Base-by-base conservation (phyloP, 1,140 invertebrate genomes). In the Aphelenchoides besseyi region DNA sequence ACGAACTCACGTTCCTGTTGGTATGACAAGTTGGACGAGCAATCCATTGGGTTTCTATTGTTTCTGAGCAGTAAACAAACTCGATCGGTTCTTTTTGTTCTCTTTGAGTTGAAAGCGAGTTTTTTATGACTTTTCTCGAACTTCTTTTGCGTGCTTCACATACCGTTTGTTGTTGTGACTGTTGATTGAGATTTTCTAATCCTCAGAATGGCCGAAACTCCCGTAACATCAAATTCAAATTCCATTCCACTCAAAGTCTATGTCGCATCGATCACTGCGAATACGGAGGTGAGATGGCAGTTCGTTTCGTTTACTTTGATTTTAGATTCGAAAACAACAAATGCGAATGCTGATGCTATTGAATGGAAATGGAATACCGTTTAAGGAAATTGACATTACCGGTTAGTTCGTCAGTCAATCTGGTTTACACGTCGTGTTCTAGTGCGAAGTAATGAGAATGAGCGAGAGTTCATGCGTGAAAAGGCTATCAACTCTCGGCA, bases 271-370 rank as follows among this genome's bases (percentile, higher is more conserved):
- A 29, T 66, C 12, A 66, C 63, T 1, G 16, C 63, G 1, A 66
- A 35, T 8, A 16, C 32, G 1, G 63, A 66, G 16, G 63, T 35
- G 23, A 53, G 23, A 16, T 35, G n/a, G n/a, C 36, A 1, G 1
- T 29, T 1, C 16, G 30, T 66, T 53, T 66, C 12, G 9, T 29
- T 36, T 66, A 66, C 30, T 32, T n/a, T 66, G 2, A 0, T 16
- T 66, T 63, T 32, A 66, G 63, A 66, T 66, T 16, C 63, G 63
- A 66, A 66, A 66, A 30, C 30, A 66, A n/a, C 30, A 36, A 32
- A 12, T 18, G 30, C 16, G 30, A 35, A 36, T 37, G 1, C n/a
- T 66, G 63, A 66, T 66, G 63, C 16, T 66, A 2, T 30, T 66
- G 63, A 37, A 29, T 29, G 63, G 63, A 35, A 32, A 36, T 12